Percentiles rank a stretch among this genome's conserved stretches.
Conservation (phyloP, 1,140 invertebrate species). For the Drosophila rhopaloa region DNA sequence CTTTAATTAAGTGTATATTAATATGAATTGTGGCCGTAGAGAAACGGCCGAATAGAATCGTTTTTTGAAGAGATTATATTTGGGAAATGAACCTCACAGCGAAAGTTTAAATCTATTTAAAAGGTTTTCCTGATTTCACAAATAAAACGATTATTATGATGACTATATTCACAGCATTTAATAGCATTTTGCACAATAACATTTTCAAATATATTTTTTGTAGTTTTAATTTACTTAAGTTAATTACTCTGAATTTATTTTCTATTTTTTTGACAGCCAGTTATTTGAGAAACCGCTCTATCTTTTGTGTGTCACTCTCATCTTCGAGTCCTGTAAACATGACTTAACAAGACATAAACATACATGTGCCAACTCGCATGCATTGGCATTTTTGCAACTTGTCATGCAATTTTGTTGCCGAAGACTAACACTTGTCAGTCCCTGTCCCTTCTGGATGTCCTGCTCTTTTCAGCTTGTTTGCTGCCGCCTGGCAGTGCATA, state of each 20-base stretch:
- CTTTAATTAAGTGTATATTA: conserved; percentile 66
- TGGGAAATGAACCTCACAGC: background rate
- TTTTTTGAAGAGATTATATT: background rate
- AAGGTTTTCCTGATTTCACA: too few relatives aligned
- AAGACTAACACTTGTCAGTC: conserved; percentile 63
- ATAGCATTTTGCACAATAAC: too few relatives aligned
- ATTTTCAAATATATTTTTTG: background rate
- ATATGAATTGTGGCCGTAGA: conserved; percentile 13
- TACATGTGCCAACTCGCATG: conserved; percentile 24
- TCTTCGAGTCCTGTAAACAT: conserved; percentile 64
- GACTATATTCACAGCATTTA: too few relatives aligned
- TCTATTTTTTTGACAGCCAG: conserved; percentile 7
- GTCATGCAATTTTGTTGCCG: conserved; percentile 47
- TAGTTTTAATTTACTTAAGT: conserved; percentile 1
- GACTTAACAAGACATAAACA: conserved; percentile 50
- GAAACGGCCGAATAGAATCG: background rate
- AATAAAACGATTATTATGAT: too few relatives aligned
- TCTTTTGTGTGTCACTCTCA: conserved; percentile 13
- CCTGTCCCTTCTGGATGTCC: conserved; percentile 30
- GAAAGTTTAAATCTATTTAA: too few relatives aligned
- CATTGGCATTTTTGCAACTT: conserved; percentile 49
- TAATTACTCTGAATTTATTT: conserved; percentile 13
- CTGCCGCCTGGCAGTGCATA: conserved; percentile 63
- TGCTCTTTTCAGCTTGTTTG: conserved; percentile 44
- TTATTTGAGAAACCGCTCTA: conserved; percentile 5